Percentiles rank a stretch among this genome's conserved stretches.
Conservation (phyloP, 2,888 invertebrate species). For the Drosophila neotestacea region DNA sequence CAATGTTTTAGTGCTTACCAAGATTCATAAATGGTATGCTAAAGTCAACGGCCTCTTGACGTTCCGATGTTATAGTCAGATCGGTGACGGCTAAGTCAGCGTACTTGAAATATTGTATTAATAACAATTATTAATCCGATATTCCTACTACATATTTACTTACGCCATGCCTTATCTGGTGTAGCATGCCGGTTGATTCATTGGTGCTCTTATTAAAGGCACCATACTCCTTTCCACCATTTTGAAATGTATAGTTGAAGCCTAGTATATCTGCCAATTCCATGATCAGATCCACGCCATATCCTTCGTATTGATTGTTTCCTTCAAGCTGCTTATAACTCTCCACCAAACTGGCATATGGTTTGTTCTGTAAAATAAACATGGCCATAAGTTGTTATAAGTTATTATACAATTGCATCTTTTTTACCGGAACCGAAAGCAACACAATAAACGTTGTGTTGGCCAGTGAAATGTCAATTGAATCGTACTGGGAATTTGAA, state of each 20-base stretch:
- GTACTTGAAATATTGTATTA: constrained; percentile 86
- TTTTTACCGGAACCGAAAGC: constrained; percentile 88
- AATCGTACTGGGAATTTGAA: constrained; percentile 85
- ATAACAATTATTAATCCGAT: background rate
- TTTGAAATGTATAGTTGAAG: constrained; percentile 93
- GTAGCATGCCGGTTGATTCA: constrained; percentile 94
- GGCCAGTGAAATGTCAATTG: constrained; percentile 88
- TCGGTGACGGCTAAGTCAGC: constrained; percentile 97
- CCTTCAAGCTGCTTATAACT: constrained; percentile 89
- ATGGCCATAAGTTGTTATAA: background rate
- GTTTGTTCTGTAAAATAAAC: constrained; percentile 86
- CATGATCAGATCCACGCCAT: constrained; percentile 93
- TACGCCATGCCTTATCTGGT: constrained; percentile 90
- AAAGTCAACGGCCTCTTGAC: constrained; percentile 96
- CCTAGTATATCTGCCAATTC: constrained; percentile 91
- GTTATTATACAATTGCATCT: constrained; percentile 24
- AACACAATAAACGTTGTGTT: constrained; percentile 90
- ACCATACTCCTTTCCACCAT: constrained; percentile 92
- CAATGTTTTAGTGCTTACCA: constrained; percentile 84
- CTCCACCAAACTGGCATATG: constrained; percentile 94
- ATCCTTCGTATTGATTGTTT: constrained; percentile 94
- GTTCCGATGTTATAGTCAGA: constrained; percentile 93
- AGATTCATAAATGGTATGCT: constrained; percentile 98
- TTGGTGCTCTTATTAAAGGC: constrained; percentile 87
- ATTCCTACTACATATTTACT: constrained; percentile 22